phyloP scores from a whole-genome alignment of 2,113 vertebrate species.

The Peucedramus taeniatus region DNA sequence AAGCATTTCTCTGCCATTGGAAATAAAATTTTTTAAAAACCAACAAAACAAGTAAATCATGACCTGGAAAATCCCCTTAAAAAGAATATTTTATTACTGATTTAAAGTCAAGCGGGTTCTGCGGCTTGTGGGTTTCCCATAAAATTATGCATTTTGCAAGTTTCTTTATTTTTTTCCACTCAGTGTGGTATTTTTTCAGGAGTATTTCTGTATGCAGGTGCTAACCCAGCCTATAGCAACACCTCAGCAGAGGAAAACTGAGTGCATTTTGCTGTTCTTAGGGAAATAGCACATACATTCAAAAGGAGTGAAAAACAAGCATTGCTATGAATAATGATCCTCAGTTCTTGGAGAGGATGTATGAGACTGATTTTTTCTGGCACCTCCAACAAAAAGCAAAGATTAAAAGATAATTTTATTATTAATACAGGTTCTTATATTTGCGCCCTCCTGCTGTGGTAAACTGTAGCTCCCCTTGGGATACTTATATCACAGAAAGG shows the following conservation, averaged over 20 bases:
- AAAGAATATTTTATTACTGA: not conserved
- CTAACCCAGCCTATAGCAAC: not conserved
- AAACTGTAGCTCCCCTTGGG: not conserved
- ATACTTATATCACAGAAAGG: not conserved
- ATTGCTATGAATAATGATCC: not conserved
- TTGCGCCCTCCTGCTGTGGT: not conserved
- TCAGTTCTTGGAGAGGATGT: not conserved
- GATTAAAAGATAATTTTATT: not conserved
- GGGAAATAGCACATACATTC: not conserved
- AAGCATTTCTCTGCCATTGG: not conserved
- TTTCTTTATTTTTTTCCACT: not conserved
- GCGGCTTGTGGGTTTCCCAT: not conserved
- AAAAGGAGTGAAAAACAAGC: not conserved
- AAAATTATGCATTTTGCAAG: not conserved
- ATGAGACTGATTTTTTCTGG: not conserved
- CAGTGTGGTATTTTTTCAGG: not conserved
- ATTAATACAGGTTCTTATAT: not conserved
- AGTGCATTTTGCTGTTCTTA: not conserved
- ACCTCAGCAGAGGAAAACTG: not conserved
- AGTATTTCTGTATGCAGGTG: not conserved
- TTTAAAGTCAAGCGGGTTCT: not conserved
- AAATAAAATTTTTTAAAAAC: not conserved
- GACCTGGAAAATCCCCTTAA: not conserved
- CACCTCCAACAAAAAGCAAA: not conserved
- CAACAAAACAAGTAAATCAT: not conserved